Percentiles rank a stretch among this genome's conserved stretches.
These are phyloP conservation scores for Prosapia bicincta DNA, from an alignment of 2,888 invertebrate genomes.

Conservation along the genomic window DNA sequence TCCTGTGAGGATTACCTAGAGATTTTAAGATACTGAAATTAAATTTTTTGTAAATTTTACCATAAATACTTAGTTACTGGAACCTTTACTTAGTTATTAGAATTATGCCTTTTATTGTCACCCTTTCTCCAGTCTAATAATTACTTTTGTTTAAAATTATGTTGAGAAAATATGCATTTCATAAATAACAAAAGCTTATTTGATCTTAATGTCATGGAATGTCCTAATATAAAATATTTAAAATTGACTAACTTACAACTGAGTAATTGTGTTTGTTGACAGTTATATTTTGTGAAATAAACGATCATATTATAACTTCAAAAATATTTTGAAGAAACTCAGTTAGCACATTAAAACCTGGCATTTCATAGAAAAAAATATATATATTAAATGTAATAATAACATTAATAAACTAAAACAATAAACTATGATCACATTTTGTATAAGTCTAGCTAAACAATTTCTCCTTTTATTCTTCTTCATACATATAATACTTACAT, in stretches of 20 bases:
- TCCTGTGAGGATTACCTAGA: too few species aligned
- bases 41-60: too few species aligned
- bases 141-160: too few species aligned
- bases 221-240: neutral
- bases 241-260: neutral
- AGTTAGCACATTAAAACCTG: neutral
- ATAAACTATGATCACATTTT: constrained; percentile 37
- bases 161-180: too few species aligned
- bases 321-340: neutral
- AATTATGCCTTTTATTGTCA: too few species aligned
- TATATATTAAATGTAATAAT: constrained; percentile 26
- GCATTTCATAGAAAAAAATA: neutral
- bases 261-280: too few species aligned
- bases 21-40: too few species aligned
- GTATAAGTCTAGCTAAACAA: constrained; percentile 34
- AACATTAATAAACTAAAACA: constrained; percentile 34
- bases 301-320: neutral
- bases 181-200: too few species aligned
- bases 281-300: too few species aligned
- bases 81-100: too few species aligned
- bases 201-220: neutral
- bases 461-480: constrained; percentile 13
- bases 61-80: too few species aligned
- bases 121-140: too few species aligned
- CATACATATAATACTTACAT: constrained; percentile 11